Conservation (phyloP, 2,888 invertebrate species). For the Epsilonema sp. region DNA sequence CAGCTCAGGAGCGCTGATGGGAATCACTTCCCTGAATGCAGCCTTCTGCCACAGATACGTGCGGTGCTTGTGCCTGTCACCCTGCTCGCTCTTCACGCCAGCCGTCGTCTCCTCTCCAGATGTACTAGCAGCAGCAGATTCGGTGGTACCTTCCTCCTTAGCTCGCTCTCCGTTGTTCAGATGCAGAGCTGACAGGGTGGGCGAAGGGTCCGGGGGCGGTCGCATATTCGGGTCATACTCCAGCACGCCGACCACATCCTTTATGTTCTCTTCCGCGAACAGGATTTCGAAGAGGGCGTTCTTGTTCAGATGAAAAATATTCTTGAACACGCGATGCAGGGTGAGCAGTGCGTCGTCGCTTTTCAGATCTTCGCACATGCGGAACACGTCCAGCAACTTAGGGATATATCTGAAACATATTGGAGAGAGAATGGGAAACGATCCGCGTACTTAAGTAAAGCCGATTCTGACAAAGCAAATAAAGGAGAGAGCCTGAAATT, state of each 20-base stretch:
- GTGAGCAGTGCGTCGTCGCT: constrained; percentile 78
- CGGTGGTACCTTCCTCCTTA: too few relatives aligned
- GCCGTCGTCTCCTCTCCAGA: too few relatives aligned
- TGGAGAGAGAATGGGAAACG: background rate
- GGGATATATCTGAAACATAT: constrained; percentile 52
- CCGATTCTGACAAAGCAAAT: too few relatives aligned
- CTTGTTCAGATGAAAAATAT: constrained; percentile 91
- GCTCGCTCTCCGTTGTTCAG: too few relatives aligned
- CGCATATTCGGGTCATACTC: constrained; percentile 64
- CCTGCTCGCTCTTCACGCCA: too few relatives aligned
- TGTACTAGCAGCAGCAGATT: too few relatives aligned
- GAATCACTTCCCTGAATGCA: constrained; percentile 47
- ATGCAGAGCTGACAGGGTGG: too few relatives aligned
- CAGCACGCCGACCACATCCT: constrained; percentile 60
- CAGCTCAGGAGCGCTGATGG: constrained; percentile 79
- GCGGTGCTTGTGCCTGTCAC: constrained; percentile 45
- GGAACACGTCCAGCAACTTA: constrained; percentile 79
- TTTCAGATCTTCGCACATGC: constrained; percentile 88
- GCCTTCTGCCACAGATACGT: constrained; percentile 83
- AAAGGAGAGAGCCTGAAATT: too few relatives aligned
- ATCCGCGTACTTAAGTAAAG: too few relatives aligned
- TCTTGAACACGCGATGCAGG: constrained; percentile 69
- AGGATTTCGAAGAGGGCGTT: constrained; percentile 88
- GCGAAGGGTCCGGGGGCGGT: too few relatives aligned
- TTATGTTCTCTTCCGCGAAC: constrained; percentile 49